These are phyloP conservation scores for Eulemur coronatus DNA, from an alignment of 2,797 vertebrate genomes.

Conservation along the genomic window DNA sequence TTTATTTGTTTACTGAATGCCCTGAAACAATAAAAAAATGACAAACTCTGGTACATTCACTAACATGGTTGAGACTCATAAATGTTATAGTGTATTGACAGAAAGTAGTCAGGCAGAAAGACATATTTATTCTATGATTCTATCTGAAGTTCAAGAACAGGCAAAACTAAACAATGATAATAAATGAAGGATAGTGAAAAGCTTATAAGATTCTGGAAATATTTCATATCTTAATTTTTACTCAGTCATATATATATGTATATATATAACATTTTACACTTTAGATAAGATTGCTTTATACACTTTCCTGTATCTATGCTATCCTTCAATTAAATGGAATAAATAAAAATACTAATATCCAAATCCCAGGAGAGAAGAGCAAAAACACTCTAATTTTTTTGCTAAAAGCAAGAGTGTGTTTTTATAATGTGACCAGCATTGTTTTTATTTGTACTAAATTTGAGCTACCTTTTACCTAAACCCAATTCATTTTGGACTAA, in stretches of 20 bases:
- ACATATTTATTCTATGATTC: not conserved
- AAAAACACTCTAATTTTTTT: not conserved
- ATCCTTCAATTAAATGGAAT: slow-evolving; percentile 6
- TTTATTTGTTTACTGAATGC: not conserved
- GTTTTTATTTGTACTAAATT: not conserved
- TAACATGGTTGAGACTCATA: not conserved
- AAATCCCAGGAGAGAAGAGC: not conserved
- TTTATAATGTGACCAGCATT: not conserved
- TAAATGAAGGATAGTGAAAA: not conserved
- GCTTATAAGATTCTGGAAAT: not conserved
- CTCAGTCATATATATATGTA: not conserved
- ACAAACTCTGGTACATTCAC: not conserved
- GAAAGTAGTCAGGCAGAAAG: not conserved
- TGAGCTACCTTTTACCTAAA: not conserved
- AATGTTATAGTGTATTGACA: not conserved
- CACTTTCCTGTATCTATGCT: not conserved
- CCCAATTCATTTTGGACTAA: not conserved
- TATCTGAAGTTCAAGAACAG: not conserved
- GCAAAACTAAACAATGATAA: not conserved
- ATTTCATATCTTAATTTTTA: slow-evolving; percentile 13
- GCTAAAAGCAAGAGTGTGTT: not conserved
- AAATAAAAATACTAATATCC: not conserved
- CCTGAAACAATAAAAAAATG: not conserved
- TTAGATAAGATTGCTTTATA: not conserved
- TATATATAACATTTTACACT: not conserved